These are phyloP conservation scores for Vanessa atalanta DNA, from an alignment of 1,140 invertebrate species.

Conservation along the genomic window DNA sequence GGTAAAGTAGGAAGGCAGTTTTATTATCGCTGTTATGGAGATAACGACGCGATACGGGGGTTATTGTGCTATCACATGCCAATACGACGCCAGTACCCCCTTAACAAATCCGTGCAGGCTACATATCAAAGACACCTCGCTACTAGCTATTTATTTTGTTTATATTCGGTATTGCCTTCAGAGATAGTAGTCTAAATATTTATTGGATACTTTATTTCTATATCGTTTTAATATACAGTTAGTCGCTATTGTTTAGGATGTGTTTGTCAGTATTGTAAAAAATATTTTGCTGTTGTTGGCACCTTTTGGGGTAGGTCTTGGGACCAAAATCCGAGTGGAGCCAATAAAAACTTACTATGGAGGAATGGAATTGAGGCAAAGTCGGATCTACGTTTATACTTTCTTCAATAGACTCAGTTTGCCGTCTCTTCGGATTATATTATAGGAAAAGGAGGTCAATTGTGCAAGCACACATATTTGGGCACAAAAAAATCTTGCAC, in stretches of 20 bases:
- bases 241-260: not conserved
- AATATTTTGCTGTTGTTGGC: too few species aligned
- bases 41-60: conserved; percentile 4
- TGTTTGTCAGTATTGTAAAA: not conserved
- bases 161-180: not conserved
- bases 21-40: conserved; percentile 4
- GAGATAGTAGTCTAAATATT: conserved; percentile 1
- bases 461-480: too few species aligned
- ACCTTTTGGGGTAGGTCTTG: too few species aligned
- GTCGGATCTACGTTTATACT: too few species aligned
- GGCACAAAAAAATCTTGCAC: too few species aligned
- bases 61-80: conserved; percentile 10
- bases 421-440: too few species aligned
- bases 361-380: too few species aligned
- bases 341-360: too few species aligned
- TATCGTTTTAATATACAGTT: not conserved
- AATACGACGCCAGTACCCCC: not conserved
- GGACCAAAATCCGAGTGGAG: too few species aligned
- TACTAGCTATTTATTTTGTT: not conserved
- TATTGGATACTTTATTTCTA: not conserved
- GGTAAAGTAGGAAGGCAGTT: conserved; percentile 2
- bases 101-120: conserved; percentile 1
- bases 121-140: not conserved
- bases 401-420: too few species aligned
- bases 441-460: too few species aligned